Conservation (phyloP, 2,888 invertebrate species). For the Conops quadrifasciatus region DNA sequence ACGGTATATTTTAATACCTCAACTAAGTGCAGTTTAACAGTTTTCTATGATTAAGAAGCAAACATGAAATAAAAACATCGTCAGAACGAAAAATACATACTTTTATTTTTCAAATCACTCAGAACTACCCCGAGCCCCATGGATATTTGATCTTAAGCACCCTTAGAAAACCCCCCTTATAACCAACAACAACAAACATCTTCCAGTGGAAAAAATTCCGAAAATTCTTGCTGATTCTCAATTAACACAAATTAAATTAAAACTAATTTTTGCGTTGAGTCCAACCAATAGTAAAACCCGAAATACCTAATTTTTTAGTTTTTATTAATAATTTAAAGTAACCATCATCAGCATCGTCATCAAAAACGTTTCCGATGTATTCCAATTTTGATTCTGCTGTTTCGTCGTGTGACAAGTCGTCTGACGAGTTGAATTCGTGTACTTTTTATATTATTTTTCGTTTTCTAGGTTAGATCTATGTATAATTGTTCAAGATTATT, state of each 20-base stretch:
- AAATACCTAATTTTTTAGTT: constrained; percentile 31
- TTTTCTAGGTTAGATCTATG: constrained; percentile 30
- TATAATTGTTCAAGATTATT: constrained; percentile 32
- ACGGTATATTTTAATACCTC: constrained; percentile 25
- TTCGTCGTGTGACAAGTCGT: neutral
- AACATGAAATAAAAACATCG: constrained; percentile 38
- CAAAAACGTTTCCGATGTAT: constrained; percentile 12
- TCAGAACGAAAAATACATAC: too few species aligned
- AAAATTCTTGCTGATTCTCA: too few species aligned
- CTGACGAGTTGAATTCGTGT: constrained; percentile 15
- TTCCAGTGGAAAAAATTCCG: too few species aligned
- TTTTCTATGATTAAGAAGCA: constrained; percentile 33
- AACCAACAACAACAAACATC: too few species aligned
- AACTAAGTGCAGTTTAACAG: constrained; percentile 16
- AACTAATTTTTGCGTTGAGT: too few species aligned
- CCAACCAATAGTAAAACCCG: constrained; percentile 39
- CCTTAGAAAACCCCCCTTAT: too few species aligned
- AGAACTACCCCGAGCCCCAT: too few species aligned
- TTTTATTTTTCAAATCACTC: too few species aligned
- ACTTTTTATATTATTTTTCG: constrained; percentile 14
- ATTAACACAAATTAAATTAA: too few species aligned
- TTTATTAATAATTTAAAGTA: constrained; percentile 29
- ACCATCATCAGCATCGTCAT: constrained; percentile 24
- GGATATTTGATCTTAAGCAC: too few species aligned
- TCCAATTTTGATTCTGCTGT: constrained; percentile 16